Conservation (phyloP, 1,140 invertebrate species). For the Bombus confusus region DNA sequence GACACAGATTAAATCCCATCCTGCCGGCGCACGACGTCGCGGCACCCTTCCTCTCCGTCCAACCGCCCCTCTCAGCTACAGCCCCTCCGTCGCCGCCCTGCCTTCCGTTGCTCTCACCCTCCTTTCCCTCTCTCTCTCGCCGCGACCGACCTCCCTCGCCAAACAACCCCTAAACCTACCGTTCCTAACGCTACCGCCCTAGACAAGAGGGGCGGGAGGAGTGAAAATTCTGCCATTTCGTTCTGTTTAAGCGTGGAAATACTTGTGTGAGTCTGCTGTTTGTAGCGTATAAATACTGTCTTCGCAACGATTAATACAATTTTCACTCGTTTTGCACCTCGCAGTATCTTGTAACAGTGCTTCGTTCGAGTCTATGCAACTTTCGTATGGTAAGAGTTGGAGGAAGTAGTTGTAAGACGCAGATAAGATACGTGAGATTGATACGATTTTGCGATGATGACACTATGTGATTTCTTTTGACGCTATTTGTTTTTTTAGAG, state of each 20-base stretch:
- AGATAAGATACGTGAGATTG: no score
- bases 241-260: slow-evolving; percentile 61
- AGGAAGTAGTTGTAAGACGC: no score
- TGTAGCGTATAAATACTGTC: slow-evolving; percentile 50
- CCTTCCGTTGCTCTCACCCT: slow-evolving; percentile 40
- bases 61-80: slow-evolving; percentile 19
- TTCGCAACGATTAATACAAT: slow-evolving; percentile 20
- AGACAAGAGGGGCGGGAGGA: slow-evolving; percentile 33
- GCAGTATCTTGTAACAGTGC: no score
- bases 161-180: slow-evolving; percentile 65
- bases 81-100: slow-evolving; percentile 22
- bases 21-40: slow-evolving; percentile 72
- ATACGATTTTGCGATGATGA: no score
- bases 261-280: slow-evolving; percentile 47
- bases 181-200: slow-evolving; percentile 44
- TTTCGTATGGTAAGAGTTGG: no score
- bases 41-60: slow-evolving; percentile 62
- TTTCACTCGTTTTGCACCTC: not conserved
- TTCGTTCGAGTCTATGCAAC: no score
- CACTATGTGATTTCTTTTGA: no score
- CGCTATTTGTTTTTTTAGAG: no score
- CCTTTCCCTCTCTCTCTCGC: slow-evolving; percentile 9
- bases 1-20: slow-evolving; percentile 83
- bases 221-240: slow-evolving; percentile 53
- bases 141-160: slow-evolving; percentile 62